Conservation (phyloP, 1,140 invertebrate genomes). For the Brachystomella parvula region DNA sequence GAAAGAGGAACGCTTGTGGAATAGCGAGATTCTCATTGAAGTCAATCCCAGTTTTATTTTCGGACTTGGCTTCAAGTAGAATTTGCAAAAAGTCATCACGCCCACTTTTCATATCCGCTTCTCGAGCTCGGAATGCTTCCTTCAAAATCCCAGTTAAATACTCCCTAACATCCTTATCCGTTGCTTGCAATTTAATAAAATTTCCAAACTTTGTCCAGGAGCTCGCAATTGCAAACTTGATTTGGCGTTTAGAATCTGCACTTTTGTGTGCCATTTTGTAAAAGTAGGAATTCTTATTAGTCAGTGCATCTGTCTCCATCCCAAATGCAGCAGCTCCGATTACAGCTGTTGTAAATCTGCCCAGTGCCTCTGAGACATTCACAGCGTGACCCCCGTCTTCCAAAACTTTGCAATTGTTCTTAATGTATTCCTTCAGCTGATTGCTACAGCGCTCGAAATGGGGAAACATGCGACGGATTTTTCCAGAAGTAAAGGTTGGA, state of each 20-base stretch:
- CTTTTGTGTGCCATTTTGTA: neutral
- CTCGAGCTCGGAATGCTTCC: neutral
- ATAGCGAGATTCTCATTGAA: neutral
- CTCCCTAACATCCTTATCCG: neutral
- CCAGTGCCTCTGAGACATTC: neutral
- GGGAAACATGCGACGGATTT: slow-evolving; percentile 40
- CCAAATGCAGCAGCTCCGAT: slow-evolving; percentile 20
- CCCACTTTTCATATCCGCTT: neutral
- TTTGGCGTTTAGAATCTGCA: neutral
- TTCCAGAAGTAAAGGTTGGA: slow-evolving; percentile 49
- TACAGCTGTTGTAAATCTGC: slow-evolving; percentile 17
- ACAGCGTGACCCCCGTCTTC: neutral
- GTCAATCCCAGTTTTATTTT: neutral
- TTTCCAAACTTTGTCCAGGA: neutral
- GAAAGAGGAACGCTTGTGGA: neutral
- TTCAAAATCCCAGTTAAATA: neutral
- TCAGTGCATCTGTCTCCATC: slow-evolving; percentile 2
- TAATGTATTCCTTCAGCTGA: neutral
- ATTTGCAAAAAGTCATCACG: slow-evolving; percentile 1
- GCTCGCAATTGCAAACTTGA: neutral
- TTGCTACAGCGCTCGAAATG: slow-evolving; percentile 1
- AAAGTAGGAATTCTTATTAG: neutral
- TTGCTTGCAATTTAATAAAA: neutral
- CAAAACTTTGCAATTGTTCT: neutral
- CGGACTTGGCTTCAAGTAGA: neutral